Evolutionary conservation across 1,140 invertebrate species (phyloP), one percentile per base, ranked within the genome.

Genomic region (Polypedilum pembai): DNA sequence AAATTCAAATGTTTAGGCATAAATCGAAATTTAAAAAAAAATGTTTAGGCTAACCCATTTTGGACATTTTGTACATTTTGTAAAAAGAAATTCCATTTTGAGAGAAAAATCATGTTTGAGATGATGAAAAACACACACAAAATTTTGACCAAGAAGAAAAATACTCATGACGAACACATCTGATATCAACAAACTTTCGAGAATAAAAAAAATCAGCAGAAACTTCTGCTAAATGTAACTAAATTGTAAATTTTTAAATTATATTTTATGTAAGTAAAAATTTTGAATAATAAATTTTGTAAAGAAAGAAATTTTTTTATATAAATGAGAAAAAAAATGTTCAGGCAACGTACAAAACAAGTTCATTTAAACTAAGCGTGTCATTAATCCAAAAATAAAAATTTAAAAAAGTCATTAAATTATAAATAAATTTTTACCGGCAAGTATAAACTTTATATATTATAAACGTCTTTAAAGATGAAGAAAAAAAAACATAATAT

Each of bases 381-480:
- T 69, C 65, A 69, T 69, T 69, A 69, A 69, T 20, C 20, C 65
- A 69, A 69, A 69, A 66, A 66, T n/a, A 17, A 66, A 69, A 69
- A 21, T 69, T 65, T 18, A 2, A 69, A 69, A 69, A 69, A 20
- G 12, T 18, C 17, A 69, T 20, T 8, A 18, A 69, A 20, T 2
- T 18, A 69, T 21, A 18, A 66, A 45, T n/a, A n/a, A 56, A 56
- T 56, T 56, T 56, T 56, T 56, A 56, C 45, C 12, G 45, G 45
- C 45, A 56, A 56, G n/a, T 56, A 56, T 56, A 56, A n/a, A 33
- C 45, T 56, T 56, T n/a, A 56, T n/a, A 33, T 3, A 1, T 33
- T 33, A 33, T 33, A 33, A 33, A 33, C 12, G 15, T 12, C n/a
- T 56, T 56, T 56, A 3, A 56, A 56, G 45, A 56, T 33, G 24